Base-by-base conservation (phyloP, 2,888 invertebrate species). In the Drosophila picticornis region DNA sequence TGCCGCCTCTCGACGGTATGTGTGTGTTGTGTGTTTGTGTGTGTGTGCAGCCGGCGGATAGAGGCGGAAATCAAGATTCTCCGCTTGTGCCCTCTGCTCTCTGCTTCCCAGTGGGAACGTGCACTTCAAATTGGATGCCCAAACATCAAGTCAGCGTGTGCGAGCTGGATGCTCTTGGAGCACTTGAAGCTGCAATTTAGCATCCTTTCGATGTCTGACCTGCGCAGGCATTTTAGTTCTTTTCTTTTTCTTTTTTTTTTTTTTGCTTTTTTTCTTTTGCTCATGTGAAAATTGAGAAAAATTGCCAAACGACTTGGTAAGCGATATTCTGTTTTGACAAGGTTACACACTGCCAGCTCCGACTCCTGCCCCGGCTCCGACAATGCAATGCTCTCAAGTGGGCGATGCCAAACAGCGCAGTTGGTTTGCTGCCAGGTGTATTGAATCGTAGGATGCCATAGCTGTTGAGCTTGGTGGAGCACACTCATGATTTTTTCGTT, bases 251-350 rank as follows among this genome's bases (percentile, higher is more conserved):
- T 55, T 27, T 4, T 27, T 27, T 16, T 34, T 11, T 55, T 36
- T 55, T 27, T n/a, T n/a, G n/a, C n/a, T n/a, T n/a, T 11, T 55
- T 36, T 55, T 27, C 7, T 27, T 27, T 16, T 34, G 25, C 11
- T 55, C 73, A 78, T 87, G 87, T 90, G 90, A 89, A 91, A 90
- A 90, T 90, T 89, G 90, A 90, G 91, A 91, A 90, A 90, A 89
- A 91, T 90, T 88, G 90, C 88, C 86, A 90, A 85, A 90, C 88
- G 86, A 86, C 82, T 86, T 84, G 89, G 90, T 90, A 87, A 90
- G 90, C 90, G 87, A 87, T 90, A 90, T 84, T 74, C 88, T 84
- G 72, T 83, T 83, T 84, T 80, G 84, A 76, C 79, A 81, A 81
- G 77, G 59, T 77, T 67, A 62, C 61, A 58, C 80, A 64, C 58